Percentiles rank a stretch among this genome's conserved stretches.
Evolutionary conservation across 2,113 vertebrate species (phyloP).

Genomic region (Orcinus orca): DNA sequence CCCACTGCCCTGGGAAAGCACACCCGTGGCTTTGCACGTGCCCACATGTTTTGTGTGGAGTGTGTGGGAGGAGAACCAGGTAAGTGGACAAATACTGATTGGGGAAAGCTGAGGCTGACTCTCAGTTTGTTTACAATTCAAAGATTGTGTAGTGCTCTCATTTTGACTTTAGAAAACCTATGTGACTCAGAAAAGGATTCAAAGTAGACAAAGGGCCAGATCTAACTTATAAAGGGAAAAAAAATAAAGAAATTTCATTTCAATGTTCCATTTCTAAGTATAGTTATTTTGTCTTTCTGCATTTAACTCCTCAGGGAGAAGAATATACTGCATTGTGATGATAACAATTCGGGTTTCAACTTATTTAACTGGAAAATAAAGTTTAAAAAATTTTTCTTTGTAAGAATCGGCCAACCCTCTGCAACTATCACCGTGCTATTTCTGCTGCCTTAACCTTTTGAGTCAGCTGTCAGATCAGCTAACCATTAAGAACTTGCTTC

Average conservation of each 20-base stretch:
- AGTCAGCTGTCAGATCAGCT: not conserved
- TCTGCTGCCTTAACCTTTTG: not conserved
- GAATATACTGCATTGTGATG: not conserved
- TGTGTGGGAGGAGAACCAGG: not conserved
- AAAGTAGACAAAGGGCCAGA: not conserved
- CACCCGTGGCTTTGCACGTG: not conserved
- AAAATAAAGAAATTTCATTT: not conserved
- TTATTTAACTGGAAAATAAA: slow-evolving; percentile 32
- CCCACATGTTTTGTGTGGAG: not conserved
- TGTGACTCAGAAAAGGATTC: not conserved
- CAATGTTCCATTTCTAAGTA: not conserved
- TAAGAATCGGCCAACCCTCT: not conserved
- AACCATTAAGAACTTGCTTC: not conserved
- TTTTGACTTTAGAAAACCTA: not conserved
- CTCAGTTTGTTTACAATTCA: not conserved
- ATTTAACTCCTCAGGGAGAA: not conserved
- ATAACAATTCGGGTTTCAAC: not conserved
- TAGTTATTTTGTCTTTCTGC: not conserved
- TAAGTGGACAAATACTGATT: not conserved
- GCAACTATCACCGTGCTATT: not conserved
- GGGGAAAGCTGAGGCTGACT: not conserved
- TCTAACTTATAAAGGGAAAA: not conserved
- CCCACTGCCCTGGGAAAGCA: not conserved
- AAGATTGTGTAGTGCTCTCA: not conserved
- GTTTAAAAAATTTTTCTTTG: not conserved